Evolutionary conservation across 1,140 invertebrate species (phyloP).

Genomic region (Meloidogyne hapla): DNA sequence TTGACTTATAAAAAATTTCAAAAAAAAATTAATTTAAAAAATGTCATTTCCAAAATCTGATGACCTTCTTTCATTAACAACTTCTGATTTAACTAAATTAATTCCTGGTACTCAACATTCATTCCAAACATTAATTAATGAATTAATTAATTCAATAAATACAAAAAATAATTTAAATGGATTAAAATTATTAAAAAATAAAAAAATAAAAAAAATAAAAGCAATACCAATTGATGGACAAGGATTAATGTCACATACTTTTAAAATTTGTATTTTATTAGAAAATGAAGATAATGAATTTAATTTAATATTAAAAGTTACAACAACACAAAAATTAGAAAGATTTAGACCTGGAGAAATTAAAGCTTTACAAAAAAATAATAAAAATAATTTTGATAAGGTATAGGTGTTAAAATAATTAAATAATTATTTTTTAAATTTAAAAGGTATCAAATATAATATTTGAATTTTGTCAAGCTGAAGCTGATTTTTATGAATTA

Average conservation of each 20-base stretch:
- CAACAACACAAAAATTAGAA: slow-evolving; percentile 18
- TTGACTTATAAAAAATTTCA: too few relatives aligned
- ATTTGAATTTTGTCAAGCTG: slow-evolving; percentile 20
- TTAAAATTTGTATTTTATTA: slow-evolving; percentile 8
- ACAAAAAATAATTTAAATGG: background rate
- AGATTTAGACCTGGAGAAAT: slow-evolving; percentile 17
- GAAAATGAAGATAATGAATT: slow-evolving; percentile 1
- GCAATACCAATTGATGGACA: slow-evolving; percentile 21
- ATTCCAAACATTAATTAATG: slow-evolving; percentile 6
- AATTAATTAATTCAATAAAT: background rate
- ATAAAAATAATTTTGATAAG: background rate
- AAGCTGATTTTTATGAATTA: slow-evolving; percentile 20
- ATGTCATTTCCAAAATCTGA: slow-evolving; percentile 19
- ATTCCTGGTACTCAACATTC: slow-evolving; percentile 20
- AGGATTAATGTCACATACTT: slow-evolving; percentile 21
- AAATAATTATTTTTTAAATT: background rate
- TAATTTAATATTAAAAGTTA: slow-evolving; percentile 12
- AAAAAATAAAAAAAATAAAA: slow-evolving; percentile 3
- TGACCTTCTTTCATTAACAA: background rate
- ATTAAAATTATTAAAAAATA: slow-evolving; percentile 6
- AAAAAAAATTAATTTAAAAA: background rate
- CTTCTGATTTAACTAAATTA: slow-evolving; percentile 15
- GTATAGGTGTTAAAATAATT: background rate
- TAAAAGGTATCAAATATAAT: slow-evolving; percentile 2
- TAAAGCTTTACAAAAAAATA: background rate